Evolutionary conservation across 2,113 vertebrate genomes (phyloP), one percentile per base, ranked within the genome.

Genomic region (Acrocephalus kingi): DNA sequence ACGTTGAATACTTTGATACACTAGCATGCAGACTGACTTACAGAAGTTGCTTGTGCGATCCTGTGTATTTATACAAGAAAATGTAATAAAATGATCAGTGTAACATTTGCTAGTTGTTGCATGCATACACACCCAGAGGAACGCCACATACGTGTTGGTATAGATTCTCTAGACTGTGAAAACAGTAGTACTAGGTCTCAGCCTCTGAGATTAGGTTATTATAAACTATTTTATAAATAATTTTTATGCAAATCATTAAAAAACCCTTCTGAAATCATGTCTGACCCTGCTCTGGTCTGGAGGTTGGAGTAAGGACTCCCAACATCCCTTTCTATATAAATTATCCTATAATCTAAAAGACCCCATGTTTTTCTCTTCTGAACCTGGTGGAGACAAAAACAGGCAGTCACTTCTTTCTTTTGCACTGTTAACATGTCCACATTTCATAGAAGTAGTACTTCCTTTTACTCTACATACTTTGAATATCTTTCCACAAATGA

Each of bases 71-170:
- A 73, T 15, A 62, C 14, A 45, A 16, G 31, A 18, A 46, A 61
- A 69, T 13, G 7, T 11, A 73, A 48, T 6, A 16, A 76, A 79
- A 87, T 49, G 14, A 46, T n/a, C n/a, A n/a, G 11, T 58, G 15
- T 41, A 71, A 54, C 3, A 3, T n/a, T 74, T 88, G 31, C 7
- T 62, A 67, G 43, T 2, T 84, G 55, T 51, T 16, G 23, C 7
- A 17, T 4, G 9, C 9, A 59, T 63, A 41, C 0, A 0, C 19
- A 74, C 14, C n/a, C 66, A 55, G 48, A 75, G 31, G 9, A 84
- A 49, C 0, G 3, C 4, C 39, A 45, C 24, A 33, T 43, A 51
- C 0, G 13, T 1, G 7, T 39, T 10, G 16, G 10, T 10, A 45
- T 2, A 58, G 45, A 30, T 58, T 45, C 35, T 69, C 37, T 28